These are phyloP conservation scores for Spea hammondii DNA, from an alignment of 2,797 vertebrate species.

Conservation along the genomic window DNA sequence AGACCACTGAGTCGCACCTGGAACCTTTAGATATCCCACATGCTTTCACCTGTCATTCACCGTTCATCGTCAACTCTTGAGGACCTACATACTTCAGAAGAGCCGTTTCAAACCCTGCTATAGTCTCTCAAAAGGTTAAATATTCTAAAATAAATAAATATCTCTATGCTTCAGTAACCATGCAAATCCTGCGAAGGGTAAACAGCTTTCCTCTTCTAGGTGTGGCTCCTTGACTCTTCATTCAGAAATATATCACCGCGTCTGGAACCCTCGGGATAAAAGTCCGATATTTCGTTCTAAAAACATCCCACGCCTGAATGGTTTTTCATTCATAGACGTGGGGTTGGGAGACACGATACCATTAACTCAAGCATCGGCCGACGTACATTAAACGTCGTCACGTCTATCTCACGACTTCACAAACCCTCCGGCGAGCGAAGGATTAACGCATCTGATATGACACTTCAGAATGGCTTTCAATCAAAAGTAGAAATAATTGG, in stretches of 20 bases:
- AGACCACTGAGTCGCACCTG: no score
- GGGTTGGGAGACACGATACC: no score
- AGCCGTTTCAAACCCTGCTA: no score
- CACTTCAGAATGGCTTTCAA: slow-evolving; percentile 16
- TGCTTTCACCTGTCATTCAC: no score
- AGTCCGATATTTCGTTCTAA: no score
- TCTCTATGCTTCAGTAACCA: neutral
- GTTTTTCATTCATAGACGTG: neutral
- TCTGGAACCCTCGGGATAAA: no score
- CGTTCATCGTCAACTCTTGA: no score
- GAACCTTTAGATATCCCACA: no score
- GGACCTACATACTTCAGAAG: no score
- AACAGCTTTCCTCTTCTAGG: slow-evolving; percentile 1
- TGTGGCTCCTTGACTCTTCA: neutral
- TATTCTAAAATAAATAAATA: neutral
- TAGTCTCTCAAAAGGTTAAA: neutral
- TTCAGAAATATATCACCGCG: neutral
- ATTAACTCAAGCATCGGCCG: no score
- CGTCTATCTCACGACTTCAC: neutral
- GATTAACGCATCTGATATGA: slow-evolving; percentile 23
- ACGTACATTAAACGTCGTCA: no score
- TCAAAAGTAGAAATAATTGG: slow-evolving; percentile 28
- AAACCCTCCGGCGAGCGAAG: slow-evolving; percentile 3
- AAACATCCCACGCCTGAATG: neutral
- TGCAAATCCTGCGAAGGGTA: slow-evolving; percentile 5